These are phyloP conservation scores for Isoperla grammatica DNA, from an alignment of 2,888 invertebrate genomes.

Conservation along the genomic window DNA sequence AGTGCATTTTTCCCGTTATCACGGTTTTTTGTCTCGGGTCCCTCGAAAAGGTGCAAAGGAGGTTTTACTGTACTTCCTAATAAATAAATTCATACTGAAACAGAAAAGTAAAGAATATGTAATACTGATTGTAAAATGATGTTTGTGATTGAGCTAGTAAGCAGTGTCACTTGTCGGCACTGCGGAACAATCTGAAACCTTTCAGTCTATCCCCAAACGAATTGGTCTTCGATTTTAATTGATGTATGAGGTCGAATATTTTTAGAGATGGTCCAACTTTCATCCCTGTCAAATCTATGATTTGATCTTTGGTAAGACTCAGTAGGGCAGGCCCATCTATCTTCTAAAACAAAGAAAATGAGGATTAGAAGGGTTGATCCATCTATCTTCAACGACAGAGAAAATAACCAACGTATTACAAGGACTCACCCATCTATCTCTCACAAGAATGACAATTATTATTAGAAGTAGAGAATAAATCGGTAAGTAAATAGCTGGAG, in stretches of 20 bases:
- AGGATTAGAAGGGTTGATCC: conserved; percentile 46
- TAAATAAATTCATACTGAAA: too few species aligned
- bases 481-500: too few species aligned
- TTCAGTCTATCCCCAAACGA: conserved; percentile 63
- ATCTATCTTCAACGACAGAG: not conserved
- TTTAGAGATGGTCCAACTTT: conserved; percentile 94
- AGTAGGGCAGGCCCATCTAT: conserved; percentile 78
- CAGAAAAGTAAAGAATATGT: too few species aligned
- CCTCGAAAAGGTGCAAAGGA: too few species aligned
- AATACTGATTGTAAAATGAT: too few species aligned
- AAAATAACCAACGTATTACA: conserved; percentile 3
- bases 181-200: conserved; percentile 35
- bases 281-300: conserved; percentile 82
- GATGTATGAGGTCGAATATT: conserved; percentile 87
- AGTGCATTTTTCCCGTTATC: too few species aligned
- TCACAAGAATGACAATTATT: too few species aligned
- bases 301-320: conserved; percentile 80
- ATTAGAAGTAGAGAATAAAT: too few species aligned
- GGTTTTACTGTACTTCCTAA: too few species aligned
- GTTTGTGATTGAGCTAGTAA: too few species aligned
- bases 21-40: too few species aligned
- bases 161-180: too few species aligned
- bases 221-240: conserved; percentile 79
- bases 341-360: conserved; percentile 50
- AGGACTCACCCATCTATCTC: conserved; percentile 1